Conservation (phyloP, 2,113 vertebrate genomes). For the Anarrhichthys ocellatus region DNA sequence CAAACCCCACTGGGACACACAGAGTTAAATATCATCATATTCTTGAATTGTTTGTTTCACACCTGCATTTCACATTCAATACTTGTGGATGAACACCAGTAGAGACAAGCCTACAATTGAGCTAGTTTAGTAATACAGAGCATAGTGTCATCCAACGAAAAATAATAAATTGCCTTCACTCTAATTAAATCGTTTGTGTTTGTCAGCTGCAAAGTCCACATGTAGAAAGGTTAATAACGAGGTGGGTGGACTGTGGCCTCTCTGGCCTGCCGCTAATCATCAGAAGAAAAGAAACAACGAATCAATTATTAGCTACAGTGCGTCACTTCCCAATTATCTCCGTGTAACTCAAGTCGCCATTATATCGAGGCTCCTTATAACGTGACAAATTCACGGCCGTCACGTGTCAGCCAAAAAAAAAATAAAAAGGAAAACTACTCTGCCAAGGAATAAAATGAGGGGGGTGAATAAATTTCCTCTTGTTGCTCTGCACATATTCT, state of each 20-base stretch:
- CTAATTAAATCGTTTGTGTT: conserved; percentile 15
- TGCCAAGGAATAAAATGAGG: background rate
- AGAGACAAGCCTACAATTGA: background rate
- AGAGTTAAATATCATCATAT: background rate
- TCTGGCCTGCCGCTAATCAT: conserved; percentile 33
- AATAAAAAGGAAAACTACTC: background rate
- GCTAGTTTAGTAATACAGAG: conserved; percentile 1
- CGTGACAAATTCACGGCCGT: conserved; percentile 1
- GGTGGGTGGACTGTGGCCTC: conserved; percentile 36
- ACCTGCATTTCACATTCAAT: background rate
- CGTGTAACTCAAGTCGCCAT: conserved; percentile 40
- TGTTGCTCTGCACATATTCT: conserved; percentile 33
- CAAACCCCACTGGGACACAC: background rate
- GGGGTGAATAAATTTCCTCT: conserved; percentile 14
- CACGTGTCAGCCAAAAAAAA: background rate
- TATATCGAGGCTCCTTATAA: background rate
- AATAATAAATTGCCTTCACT: conserved; percentile 9
- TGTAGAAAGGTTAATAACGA: conserved; percentile 40
- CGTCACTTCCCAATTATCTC: background rate
- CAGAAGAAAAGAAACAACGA: conserved; percentile 36
- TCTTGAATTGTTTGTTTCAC: background rate
- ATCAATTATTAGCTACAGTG: conserved; percentile 31
- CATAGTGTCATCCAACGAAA: background rate
- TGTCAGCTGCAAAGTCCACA: conserved; percentile 6
- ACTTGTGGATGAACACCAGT: background rate